Evolutionary conservation across 2,797 vertebrate genomes (phyloP), one percentile per base, ranked within the genome.

Genomic region (Setipinna tenuifilis): DNA sequence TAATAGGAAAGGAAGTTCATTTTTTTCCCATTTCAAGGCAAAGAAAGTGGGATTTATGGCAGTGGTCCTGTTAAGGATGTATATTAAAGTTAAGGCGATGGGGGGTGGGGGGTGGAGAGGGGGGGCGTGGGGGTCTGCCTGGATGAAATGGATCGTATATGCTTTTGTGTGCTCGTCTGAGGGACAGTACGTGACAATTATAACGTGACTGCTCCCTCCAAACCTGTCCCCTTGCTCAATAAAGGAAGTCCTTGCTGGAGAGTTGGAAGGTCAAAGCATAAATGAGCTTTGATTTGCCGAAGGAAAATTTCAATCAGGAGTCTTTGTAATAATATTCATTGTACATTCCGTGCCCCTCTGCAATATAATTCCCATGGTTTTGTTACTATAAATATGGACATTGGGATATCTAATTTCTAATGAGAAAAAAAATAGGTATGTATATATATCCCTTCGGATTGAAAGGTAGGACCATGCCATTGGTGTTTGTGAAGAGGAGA

Each of bases 401-500:
- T 92, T 92, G 86, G 91, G 93, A 95, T 95, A 91, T 95, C 93
- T 94, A 93, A 94, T 94, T 95, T 95, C 92, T 95, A 95, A 94
- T 94, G 92, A 94, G 93, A 95, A 95, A 93, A 23, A 58, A 81
- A 46, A 75, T 35, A 75, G 17, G 68, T 75, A 41, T 75, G 31
- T 59, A 83, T 68, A 93, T 94, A 94, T 93, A 94, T 95, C 94
- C 92, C 94, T 94, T 95, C 95, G 94, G 93, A 94, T 95, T 95
- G 94, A 94, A 93, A 94, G 90, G 92, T 91, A 89, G 93, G 88
- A 93, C 89, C 89, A 90, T 91, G 86, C 62, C 87, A 54, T 90
- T 85, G 88, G 92, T 95, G 94, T 95, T 95, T 95, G 94, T 96
- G 93, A 92, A 93, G 93, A 95, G 94, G 94, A 94, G 94, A 94